These are phyloP conservation scores for Sphenodon punctatus DNA, from an alignment of 2,797 vertebrate species.

Conservation along the genomic window DNA sequence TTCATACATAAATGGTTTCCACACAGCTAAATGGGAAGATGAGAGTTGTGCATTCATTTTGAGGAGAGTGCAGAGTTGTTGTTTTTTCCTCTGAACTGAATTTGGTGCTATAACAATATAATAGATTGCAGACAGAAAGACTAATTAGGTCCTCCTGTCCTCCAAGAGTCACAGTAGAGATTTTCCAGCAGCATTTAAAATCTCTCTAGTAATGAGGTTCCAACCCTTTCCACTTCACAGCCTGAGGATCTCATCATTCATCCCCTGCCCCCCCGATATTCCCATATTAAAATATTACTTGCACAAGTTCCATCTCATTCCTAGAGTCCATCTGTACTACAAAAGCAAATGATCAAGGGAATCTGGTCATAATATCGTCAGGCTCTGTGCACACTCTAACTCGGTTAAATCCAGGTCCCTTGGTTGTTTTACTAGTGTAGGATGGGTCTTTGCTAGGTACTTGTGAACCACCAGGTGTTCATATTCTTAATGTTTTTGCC, in stretches of 20 bases:
- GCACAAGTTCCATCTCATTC: neutral
- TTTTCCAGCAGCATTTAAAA: neutral
- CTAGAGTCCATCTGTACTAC: neutral
- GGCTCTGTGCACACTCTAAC: neutral
- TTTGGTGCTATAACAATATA: neutral
- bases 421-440: neutral
- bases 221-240: neutral
- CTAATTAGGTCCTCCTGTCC: neutral
- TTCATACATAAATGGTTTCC: too few species aligned
- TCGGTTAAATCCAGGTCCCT: neutral
- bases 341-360: constrained; percentile 2
- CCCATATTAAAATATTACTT: neutral
- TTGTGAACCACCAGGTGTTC: too few species aligned
- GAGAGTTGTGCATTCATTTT: neutral
- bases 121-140: neutral
- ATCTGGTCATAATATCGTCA: neutral
- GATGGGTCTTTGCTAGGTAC: too few species aligned
- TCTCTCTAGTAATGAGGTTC: neutral
- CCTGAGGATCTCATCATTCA: neutral
- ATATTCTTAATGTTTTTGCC: too few species aligned
- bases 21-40: too few species aligned
- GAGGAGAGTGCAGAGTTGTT: neutral
- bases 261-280: neutral
- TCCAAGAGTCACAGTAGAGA: neutral
- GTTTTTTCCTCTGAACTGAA: neutral